These are phyloP conservation scores for Parnassius glacialis DNA, from an alignment of 2,888 invertebrate genomes.

Conservation along the genomic window DNA sequence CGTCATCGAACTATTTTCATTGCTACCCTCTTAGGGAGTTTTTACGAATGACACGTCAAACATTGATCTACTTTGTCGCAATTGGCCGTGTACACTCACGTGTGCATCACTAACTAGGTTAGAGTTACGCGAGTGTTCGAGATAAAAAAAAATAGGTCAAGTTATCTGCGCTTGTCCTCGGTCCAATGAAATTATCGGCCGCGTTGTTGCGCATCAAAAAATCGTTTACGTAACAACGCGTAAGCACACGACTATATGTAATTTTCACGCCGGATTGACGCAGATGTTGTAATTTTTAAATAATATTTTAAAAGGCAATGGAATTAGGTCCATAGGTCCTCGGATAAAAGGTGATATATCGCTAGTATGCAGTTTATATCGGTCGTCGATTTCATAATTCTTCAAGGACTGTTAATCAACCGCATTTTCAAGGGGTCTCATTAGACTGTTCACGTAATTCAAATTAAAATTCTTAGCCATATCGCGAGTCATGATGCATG, in stretches of 20 bases:
- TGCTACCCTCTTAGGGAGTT: conserved; percentile 37
- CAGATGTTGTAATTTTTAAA: too few relatives aligned
- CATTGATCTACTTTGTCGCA: conserved; percentile 51
- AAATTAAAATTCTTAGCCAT: conserved; percentile 38
- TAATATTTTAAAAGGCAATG: too few relatives aligned
- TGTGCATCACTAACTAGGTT: conserved; percentile 67
- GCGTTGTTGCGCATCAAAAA: conserved; percentile 68
- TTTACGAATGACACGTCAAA: conserved; percentile 43
- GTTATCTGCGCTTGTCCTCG: conserved; percentile 79
- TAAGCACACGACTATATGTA: background rate
- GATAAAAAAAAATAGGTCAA: conserved; percentile 80
- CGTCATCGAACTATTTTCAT: conserved; percentile 39
- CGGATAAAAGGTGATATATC: too few relatives aligned
- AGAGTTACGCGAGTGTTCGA: conserved; percentile 65
- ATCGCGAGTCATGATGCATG: conserved; percentile 45
- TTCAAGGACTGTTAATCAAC: too few relatives aligned
- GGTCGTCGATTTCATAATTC: too few relatives aligned
- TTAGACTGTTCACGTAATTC: conserved; percentile 32
- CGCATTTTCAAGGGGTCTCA: conserved; percentile 4
- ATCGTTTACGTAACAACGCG: conserved; percentile 57
- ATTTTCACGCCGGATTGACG: too few relatives aligned
- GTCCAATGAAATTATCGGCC: conserved; percentile 70
- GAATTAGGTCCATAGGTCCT: too few relatives aligned
- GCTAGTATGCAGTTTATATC: too few relatives aligned
- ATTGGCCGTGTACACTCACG: conserved; percentile 56